phyloP scores from a whole-genome alignment of 2,797 vertebrate species.

The Podarcis siculus region DNA sequence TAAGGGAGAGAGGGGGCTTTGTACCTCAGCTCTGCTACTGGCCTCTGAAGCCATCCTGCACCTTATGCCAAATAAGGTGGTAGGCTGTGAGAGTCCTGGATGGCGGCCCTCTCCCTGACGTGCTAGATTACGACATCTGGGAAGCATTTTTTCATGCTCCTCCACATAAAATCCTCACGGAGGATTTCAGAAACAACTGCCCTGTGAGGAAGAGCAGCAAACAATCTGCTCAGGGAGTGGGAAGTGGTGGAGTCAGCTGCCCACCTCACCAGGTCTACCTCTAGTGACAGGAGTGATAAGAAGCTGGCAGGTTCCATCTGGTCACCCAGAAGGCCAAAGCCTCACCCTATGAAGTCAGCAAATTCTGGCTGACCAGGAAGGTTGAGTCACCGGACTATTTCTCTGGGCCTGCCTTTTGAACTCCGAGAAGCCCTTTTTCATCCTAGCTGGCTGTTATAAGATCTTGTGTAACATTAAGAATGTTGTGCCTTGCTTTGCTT shows the following conservation, averaged over 20 bases:
- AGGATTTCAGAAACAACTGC: no score
- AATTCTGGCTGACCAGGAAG: no score
- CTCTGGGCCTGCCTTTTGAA: background rate
- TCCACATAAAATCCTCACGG: background rate
- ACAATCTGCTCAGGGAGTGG: background rate
- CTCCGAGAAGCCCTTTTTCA: background rate
- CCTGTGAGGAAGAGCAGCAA: background rate
- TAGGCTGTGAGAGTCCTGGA: conserved; percentile 6
- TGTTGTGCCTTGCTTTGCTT: background rate
- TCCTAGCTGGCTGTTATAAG: background rate
- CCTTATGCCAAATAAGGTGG: conserved; percentile 12
- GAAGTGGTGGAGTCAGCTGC: background rate
- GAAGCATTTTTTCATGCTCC: background rate
- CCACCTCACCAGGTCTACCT: background rate
- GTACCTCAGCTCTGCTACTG: conserved; percentile 14
- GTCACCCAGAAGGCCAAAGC: no score
- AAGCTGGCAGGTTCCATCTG: background rate
- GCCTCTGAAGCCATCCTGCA: background rate
- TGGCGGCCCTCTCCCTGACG: background rate
- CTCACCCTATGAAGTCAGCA: no score
- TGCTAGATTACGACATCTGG: background rate
- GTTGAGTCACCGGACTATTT: background rate
- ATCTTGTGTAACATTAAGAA: background rate
- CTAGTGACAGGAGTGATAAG: background rate
- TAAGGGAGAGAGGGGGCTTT: background rate